Evolutionary conservation across 1,140 invertebrate species (phyloP).

Genomic region (Leucophenga varia): DNA sequence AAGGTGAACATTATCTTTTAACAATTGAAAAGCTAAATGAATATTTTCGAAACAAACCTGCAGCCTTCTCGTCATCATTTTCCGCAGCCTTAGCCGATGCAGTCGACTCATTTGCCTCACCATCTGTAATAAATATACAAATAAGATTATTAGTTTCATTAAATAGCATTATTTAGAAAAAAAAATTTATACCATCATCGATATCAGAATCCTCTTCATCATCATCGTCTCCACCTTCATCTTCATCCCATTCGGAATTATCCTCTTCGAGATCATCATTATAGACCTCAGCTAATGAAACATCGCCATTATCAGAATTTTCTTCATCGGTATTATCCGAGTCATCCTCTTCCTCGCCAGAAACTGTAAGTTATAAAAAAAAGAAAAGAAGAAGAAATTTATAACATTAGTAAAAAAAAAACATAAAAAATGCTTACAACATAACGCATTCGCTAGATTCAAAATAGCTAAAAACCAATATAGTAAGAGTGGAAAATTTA

Average conservation of each 20-base stretch:
- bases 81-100: conserved; percentile 35
- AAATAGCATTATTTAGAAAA: conserved; percentile 55
- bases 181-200: too few species aligned
- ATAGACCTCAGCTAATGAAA: conserved; percentile 61
- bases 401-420: not conserved
- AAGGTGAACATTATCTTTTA: conserved; percentile 13
- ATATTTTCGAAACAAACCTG: conserved; percentile 12
- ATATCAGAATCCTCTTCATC: conserved; percentile 58
- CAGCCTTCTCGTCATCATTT: conserved; percentile 28
- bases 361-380: conserved; percentile 58
- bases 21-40: too few species aligned
- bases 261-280: conserved; percentile 55
- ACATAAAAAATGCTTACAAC: conserved; percentile 49
- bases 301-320: conserved; percentile 60
- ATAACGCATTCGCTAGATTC: conserved; percentile 47
- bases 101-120: conserved; percentile 38
- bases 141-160: too few species aligned
- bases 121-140: too few species aligned
- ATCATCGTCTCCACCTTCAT: conserved; percentile 44
- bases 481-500: conserved; percentile 43
- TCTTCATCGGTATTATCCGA: conserved; percentile 61
- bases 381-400: conserved; percentile 3
- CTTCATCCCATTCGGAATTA: conserved; percentile 52
- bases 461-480: conserved; percentile 55
- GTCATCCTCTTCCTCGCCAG: conserved; percentile 62